Conservation (phyloP, 23 tunicate genomes). For the Diplosoma virens region DNA sequence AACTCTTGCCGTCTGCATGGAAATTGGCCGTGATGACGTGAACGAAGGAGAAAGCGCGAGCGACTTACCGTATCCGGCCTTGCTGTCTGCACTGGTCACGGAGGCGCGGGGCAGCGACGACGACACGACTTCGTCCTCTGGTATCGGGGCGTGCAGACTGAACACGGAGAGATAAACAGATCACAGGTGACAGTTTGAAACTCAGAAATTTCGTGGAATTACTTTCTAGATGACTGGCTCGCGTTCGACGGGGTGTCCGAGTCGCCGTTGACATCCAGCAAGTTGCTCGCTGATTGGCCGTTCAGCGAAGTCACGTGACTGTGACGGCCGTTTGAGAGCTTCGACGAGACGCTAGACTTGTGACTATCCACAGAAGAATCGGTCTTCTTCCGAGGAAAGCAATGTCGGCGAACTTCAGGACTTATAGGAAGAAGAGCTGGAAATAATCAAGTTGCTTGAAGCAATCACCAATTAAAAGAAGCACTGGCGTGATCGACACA, state of each 20-base stretch:
- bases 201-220: too few species aligned
- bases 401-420: conserved; percentile 72
- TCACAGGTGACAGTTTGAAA: too few species aligned
- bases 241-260: conserved; percentile 67
- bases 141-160: conserved; percentile 30
- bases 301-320: not conserved
- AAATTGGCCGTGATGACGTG: too few species aligned
- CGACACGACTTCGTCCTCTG: conserved; percentile 12
- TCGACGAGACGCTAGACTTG: conserved; percentile 53
- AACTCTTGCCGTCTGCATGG: conserved; percentile 1
- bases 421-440: conserved; percentile 83
- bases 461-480: too few species aligned
- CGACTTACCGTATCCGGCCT: not conserved
- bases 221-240: conserved; percentile 55
- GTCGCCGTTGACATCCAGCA: conserved; percentile 24
- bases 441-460: too few species aligned
- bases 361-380: conserved; percentile 49
- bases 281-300: conserved; percentile 1
- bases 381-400: conserved; percentile 57
- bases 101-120: conserved; percentile 19
- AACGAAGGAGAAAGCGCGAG: not conserved
- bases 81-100: conserved; percentile 12
- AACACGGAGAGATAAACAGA: not conserved
- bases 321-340: conserved; percentile 18
- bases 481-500: not conserved